Evolutionary conservation across 2,888 invertebrate species (phyloP).

Genomic region (Candidula unifasciata): DNA sequence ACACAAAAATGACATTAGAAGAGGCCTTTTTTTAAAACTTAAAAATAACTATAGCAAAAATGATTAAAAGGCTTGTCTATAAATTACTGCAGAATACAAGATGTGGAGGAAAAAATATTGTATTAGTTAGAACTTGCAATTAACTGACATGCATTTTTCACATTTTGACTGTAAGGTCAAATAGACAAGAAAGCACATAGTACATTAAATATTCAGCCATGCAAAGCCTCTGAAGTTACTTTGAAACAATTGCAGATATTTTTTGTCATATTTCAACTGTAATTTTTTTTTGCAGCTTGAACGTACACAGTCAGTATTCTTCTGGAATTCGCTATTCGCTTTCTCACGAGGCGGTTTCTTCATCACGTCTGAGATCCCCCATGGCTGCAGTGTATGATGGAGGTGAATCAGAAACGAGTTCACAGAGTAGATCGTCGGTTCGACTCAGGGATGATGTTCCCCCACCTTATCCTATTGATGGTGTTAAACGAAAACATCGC

Average conservation of each 20-base stretch:
- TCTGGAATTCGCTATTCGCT: constrained; percentile 20
- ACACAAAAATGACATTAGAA: too few relatives aligned
- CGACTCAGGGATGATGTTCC: constrained; percentile 47
- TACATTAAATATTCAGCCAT: neutral
- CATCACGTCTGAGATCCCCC: constrained; percentile 36
- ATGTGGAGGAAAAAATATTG: too few relatives aligned
- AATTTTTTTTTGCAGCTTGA: constrained; percentile 17
- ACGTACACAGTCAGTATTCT: constrained; percentile 13
- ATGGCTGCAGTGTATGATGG: constrained; percentile 38
- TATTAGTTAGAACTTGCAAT: too few relatives aligned
- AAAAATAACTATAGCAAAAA: too few relatives aligned
- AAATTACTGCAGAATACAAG: too few relatives aligned
- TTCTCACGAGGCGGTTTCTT: constrained; percentile 27
- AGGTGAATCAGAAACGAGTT: constrained; percentile 46
- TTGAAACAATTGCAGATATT: too few relatives aligned
- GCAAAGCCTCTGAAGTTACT: too few relatives aligned
- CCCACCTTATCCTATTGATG: constrained; percentile 49
- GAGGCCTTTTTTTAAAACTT: too few relatives aligned
- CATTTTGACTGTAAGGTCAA: too few relatives aligned
- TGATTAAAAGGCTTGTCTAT: too few relatives aligned
- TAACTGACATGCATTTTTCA: too few relatives aligned
- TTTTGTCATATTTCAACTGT: neutral
- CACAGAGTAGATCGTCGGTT: constrained; percentile 47
- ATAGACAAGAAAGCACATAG: neutral
- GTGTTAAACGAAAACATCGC: constrained; percentile 18